Evolutionary conservation across 2,113 vertebrate species (phyloP), one percentile per base, ranked within the genome.

Genomic region (Phyllostomus discolor): DNA sequence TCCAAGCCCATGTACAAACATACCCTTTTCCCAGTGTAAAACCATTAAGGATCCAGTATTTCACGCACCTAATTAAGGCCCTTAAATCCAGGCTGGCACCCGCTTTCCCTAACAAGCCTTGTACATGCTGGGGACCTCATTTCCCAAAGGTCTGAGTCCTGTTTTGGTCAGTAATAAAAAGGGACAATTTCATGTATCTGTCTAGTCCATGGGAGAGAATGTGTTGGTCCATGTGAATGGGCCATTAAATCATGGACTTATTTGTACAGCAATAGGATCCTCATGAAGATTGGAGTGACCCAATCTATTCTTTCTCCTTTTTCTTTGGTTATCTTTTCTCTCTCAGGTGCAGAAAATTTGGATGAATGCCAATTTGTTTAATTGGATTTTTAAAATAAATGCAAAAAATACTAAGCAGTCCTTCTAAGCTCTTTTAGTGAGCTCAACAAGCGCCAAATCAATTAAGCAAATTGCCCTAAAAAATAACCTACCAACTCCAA

Each of bases 401-500:
- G 35, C 50, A 90, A 91, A 96, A 95, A 95, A 94, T 59, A 91
- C 57, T 64, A 83, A 91, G 81, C 52, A 46, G 20, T 52, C n/a
- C 33, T 81, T 91, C 80, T 83, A 96, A 93, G 50, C 75, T 78
- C 87, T 97, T 96, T 54, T 14, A 59, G 31, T 82, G 59, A 96
- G 35, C 75, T 93, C 85, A 87, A 94, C 73, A 95, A 93, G 66
- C 43, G 52, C 70, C 95, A 94, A 93, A 85, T 96, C 83, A 97
- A 95, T 97, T 96, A 96, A 97, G 83, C 92, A 96, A 95, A 97
- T 97, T 92, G 54, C 82, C 93, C 93, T 94, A 81, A 92, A 94
- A 95, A 96, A 94, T 85, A 85, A 69, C 38, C n/a, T 92, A 52
- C 92, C 46, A 57, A 66, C 41, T 94, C 90, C 46, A 82, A 59